phyloP scores from a whole-genome alignment of 2,888 invertebrate genomes.

The Drosophila imparisetae region DNA sequence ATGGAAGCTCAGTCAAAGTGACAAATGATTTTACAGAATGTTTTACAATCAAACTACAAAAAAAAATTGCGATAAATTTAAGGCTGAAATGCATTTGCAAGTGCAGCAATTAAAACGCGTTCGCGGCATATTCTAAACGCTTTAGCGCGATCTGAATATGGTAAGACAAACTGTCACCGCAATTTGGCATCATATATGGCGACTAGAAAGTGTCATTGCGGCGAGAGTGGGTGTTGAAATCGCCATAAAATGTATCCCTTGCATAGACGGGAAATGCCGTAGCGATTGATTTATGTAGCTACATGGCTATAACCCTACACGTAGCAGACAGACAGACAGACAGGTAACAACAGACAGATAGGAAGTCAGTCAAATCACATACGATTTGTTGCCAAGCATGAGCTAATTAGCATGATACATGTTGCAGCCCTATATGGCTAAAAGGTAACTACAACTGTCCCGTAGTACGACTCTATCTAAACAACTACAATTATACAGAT shows the following conservation, averaged over 20 bases:
- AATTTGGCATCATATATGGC: conserved; percentile 11
- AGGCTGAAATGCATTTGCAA: not conserved
- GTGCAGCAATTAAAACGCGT: conserved; percentile 46
- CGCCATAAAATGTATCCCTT: conserved; percentile 45
- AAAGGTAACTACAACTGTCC: conserved; percentile 59
- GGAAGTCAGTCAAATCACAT: conserved; percentile 21
- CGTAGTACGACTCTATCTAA: conserved; percentile 15
- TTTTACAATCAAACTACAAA: conserved; percentile 3
- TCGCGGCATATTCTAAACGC: conserved; percentile 35
- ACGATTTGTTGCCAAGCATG: conserved; percentile 37
- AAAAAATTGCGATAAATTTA: conserved; percentile 4
- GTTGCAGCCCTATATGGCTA: conserved; percentile 68
- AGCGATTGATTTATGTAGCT: conserved; percentile 48
- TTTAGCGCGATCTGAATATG: conserved; percentile 36
- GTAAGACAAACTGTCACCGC: conserved; percentile 45
- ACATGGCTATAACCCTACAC: not conserved
- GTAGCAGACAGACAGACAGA: conserved; percentile 4
- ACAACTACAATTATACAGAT: conserved; percentile 16
- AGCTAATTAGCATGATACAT: conserved; percentile 77
- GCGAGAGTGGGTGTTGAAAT: conserved; percentile 63
- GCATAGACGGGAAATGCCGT: conserved; percentile 56
- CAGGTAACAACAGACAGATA: conserved; percentile 5
- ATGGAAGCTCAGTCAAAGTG: not conserved
- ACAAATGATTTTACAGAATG: not conserved
- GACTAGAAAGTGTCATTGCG: conserved; percentile 51